Evolutionary conservation across 2,888 invertebrate genomes (phyloP), one percentile per base, ranked within the genome.

Genomic region (Latrodectus hesperus): DNA sequence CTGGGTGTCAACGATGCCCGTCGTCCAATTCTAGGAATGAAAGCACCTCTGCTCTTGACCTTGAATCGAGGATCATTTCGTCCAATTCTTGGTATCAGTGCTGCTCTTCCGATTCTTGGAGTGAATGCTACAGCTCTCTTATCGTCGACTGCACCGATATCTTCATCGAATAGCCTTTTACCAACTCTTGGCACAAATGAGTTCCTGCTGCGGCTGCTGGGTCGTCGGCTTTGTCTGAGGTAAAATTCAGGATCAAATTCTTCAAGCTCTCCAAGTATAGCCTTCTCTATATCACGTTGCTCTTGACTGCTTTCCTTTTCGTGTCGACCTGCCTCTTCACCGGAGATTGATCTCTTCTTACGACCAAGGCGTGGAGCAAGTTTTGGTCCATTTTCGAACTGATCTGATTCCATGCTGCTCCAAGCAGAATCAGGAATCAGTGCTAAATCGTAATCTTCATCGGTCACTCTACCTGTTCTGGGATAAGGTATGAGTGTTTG

Each of bases 401-500:
- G 60, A 60, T 60, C 60, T 60, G 60, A 16, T 11, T 80, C 80
- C 22, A 49, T 22, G 72, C 53, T 8, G 52, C 26, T 52, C 72
- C 64, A 84, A 17, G 74, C n/a, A 38, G 71, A 81, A 22, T 86
- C 86, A 5, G 80, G 67, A 0, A 70, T 51, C 38, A 81, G 14
- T 0, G 76, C 67, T 0, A 77, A 10, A 4, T 86, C 86, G 38
- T 81, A 81, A 14, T 81, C 81, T 8, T 49, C 9, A 1, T 81
- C 81, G 17, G 72, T 38, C 17, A 65, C 16, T 64, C 86, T 71
- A 9, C 90, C 89, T 14, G 89, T 73, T 73, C 90, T 75, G 6
- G 90, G 89, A 60, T 87, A 90, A n/a, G 90, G 90, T 12, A 90
- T 89, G 1, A 89, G 77, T 51, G 85, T 86, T 22, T 89, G 82